These are phyloP conservation scores for Marronus borbonicus DNA, from an alignment of 2,888 invertebrate species.

Conservation along the genomic window DNA sequence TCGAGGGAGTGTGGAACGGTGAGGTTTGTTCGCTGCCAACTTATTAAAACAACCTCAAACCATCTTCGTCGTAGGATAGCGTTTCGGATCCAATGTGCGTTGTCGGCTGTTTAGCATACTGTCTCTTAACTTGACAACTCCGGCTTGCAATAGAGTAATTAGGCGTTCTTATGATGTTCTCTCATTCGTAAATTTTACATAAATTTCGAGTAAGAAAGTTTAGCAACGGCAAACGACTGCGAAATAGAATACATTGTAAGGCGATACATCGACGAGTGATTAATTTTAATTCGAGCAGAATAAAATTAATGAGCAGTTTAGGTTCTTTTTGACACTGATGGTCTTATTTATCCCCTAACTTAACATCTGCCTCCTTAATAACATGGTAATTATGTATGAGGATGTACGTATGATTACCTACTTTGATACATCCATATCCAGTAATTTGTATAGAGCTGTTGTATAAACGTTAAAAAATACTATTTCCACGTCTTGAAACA, in stretches of 20 bases:
- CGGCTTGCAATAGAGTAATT: constrained; percentile 56
- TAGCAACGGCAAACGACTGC: constrained; percentile 41
- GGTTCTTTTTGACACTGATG: constrained; percentile 5
- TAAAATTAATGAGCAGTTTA: constrained; percentile 42
- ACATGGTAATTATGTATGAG: background rate
- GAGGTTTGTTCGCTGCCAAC: constrained; percentile 58
- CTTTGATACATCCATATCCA: no score
- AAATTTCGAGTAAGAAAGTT: constrained; percentile 47
- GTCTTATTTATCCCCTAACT: background rate
- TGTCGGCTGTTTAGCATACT: constrained; percentile 58
- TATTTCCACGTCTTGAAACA: no score
- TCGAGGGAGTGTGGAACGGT: constrained; percentile 47
- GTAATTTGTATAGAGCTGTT: no score
- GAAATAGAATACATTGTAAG: constrained; percentile 45
- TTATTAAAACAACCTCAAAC: constrained; percentile 60
- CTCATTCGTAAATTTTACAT: constrained; percentile 52
- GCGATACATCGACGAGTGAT: constrained; percentile 41
- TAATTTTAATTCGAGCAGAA: constrained; percentile 45
- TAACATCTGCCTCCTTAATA: background rate
- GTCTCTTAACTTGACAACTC: constrained; percentile 52
- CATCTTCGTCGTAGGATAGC: constrained; percentile 51
- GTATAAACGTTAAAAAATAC: no score
- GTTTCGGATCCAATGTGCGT: constrained; percentile 36
- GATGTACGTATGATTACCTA: background rate
- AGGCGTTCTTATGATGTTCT: constrained; percentile 56